These are phyloP conservation scores for Amniataba percoides DNA, from an alignment of 2,797 vertebrate species.

Conservation along the genomic window DNA sequence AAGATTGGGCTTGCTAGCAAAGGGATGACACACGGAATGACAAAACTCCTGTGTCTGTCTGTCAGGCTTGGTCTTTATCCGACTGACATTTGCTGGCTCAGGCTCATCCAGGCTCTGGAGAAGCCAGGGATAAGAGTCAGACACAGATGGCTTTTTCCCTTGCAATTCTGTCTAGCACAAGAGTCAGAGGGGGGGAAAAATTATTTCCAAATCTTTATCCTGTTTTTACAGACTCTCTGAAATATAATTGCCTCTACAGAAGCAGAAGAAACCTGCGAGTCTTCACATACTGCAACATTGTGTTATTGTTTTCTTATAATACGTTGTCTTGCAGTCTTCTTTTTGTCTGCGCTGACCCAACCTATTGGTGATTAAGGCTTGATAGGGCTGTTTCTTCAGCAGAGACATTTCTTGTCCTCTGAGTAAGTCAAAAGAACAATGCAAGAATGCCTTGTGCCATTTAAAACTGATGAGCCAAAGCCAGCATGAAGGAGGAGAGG, in stretches of 20 bases:
- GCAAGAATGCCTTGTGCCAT: constrained; percentile 72
- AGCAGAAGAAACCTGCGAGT: constrained; percentile 30
- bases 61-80: constrained; percentile 83
- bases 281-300: constrained; percentile 29
- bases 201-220: constrained; percentile 70
- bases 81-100: constrained; percentile 85
- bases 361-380: constrained; percentile 66
- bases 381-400: constrained; percentile 62
- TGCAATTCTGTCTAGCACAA: constrained; percentile 69
- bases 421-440: constrained; percentile 78
- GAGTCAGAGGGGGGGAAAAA: constrained; percentile 52
- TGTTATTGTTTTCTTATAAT: constrained; percentile 42
- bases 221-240: constrained; percentile 76
- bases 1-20: constrained; percentile 78
- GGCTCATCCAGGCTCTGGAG: constrained; percentile 79
- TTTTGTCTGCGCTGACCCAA: constrained; percentile 54
- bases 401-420: constrained; percentile 67
- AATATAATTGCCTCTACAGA: constrained; percentile 66
- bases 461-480: constrained; percentile 77
- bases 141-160: constrained; percentile 81
- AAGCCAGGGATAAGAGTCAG: constrained; percentile 81
- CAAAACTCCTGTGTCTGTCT: constrained; percentile 82
- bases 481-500: constrained; percentile 72
- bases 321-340: constrained; percentile 21
- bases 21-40: constrained; percentile 82